A percentile compares a stretch with the other conserved stretches of the same genome.
Conservation (phyloP, 2,797 vertebrate species). For the Lacerta viridis region DNA sequence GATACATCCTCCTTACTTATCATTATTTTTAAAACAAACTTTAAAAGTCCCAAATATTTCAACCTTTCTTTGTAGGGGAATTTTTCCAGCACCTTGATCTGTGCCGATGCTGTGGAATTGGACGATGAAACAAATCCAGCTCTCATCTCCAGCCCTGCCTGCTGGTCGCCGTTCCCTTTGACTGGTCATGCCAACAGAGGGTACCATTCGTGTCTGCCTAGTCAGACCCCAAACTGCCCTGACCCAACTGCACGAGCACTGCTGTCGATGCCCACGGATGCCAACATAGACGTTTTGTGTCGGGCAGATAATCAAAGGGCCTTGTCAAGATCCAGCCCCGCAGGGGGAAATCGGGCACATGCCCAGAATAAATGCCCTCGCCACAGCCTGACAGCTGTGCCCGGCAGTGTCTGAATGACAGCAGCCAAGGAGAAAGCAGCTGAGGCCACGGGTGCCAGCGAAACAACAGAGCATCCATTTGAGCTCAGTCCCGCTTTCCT, state of each 20-base stretch:
- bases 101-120: background rate
- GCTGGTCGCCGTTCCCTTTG: background rate
- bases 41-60: no score
- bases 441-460: background rate
- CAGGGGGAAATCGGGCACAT: background rate
- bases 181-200: background rate
- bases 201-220: background rate
- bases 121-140: background rate
- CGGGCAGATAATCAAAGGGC: background rate
- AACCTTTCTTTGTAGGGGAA: no score
- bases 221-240: background rate
- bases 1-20: no score
- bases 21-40: no score
- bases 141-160: background rate
- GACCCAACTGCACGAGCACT: fast-evolving
- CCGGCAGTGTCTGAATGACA: background rate
- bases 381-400: background rate
- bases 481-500: background rate
- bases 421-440: background rate
- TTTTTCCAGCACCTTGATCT: background rate
- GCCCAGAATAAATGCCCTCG: background rate
- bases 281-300: background rate
- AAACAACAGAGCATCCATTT: no score
- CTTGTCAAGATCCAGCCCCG: background rate
- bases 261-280: background rate